Conservation (phyloP, 2,113 vertebrate species). For the Rynchops niger region DNA sequence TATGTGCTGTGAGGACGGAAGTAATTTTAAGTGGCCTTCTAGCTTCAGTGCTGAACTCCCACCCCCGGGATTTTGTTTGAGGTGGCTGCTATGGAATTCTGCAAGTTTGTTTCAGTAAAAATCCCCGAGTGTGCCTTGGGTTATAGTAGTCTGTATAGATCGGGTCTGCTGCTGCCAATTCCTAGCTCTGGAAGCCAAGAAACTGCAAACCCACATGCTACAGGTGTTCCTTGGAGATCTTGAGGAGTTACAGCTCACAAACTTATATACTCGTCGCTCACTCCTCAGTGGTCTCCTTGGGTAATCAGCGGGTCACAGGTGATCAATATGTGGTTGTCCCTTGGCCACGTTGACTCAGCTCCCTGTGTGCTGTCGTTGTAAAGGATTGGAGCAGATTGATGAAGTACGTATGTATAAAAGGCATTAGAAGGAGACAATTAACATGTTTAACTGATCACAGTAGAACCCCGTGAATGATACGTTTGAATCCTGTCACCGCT, state of each 20-base stretch:
- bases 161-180: rapidly evolving
- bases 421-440: neutral
- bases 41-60: neutral
- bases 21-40: too few species aligned
- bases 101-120: neutral
- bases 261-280: neutral
- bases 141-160: rapidly evolving
- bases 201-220: too few species aligned
- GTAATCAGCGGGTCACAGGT: too few species aligned
- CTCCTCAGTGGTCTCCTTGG: neutral
- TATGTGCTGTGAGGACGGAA: neutral
- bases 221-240: neutral
- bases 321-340: rapidly evolving
- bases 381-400: neutral
- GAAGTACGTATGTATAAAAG: neutral
- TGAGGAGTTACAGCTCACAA: neutral
- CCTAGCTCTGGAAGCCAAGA: neutral
- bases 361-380: neutral
- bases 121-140: rapidly evolving
- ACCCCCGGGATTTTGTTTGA: rapidly evolving
- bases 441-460: neutral
- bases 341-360: neutral
- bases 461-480: rapidly evolving
- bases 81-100: neutral
- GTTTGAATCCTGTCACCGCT: neutral